A percentile compares a stretch with the other conserved stretches of the same genome.
Evolutionary conservation across 2,888 invertebrate species (phyloP).

Genomic region (Caenorhabditis becei): DNA sequence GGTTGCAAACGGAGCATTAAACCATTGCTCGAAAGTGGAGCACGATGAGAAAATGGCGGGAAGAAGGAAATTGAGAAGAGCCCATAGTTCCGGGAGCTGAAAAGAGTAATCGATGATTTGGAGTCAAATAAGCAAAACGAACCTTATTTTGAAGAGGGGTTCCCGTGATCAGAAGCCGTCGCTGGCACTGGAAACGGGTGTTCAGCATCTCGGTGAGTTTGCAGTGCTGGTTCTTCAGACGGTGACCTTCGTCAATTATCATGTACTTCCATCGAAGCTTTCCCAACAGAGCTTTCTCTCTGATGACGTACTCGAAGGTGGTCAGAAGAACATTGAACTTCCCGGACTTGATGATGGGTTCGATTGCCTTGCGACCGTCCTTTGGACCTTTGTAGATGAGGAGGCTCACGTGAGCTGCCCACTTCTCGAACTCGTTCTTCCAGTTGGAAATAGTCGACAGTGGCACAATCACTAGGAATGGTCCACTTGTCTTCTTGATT

Average conservation of each 20-base stretch:
- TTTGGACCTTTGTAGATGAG: conserved; percentile 53
- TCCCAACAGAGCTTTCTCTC: conserved; percentile 95
- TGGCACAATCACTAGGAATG: conserved; percentile 97
- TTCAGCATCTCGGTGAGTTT: conserved; percentile 96
- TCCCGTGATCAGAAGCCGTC: conserved; percentile 92
- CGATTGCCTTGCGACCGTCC: conserved; percentile 70
- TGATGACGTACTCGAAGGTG: conserved; percentile 98
- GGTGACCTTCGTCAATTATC: conserved; percentile 99
- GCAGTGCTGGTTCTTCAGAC: conserved; percentile 99
- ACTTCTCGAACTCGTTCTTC: conserved; percentile 98
- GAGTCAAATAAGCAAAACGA: neutral
- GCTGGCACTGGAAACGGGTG: conserved; percentile 93
- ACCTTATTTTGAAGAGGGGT: conserved; percentile 66
- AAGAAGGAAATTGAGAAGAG: conserved; percentile 94
- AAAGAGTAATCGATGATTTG: neutral
- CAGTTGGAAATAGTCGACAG: conserved; percentile 98
- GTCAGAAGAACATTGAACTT: conserved; percentile 99
- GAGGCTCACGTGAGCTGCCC: conserved; percentile 92
- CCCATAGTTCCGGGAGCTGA: conserved; percentile 82
- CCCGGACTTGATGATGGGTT: conserved; percentile 68
- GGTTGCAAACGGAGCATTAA: conserved; percentile 99
- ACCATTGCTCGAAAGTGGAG: conserved; percentile 98
- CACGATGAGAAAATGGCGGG: conserved; percentile 99
- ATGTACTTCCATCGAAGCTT: conserved; percentile 99
- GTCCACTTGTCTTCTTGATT: conserved; percentile 93